Conservation (phyloP, 2,888 invertebrate genomes). For the Pyrochroa serraticornis region DNA sequence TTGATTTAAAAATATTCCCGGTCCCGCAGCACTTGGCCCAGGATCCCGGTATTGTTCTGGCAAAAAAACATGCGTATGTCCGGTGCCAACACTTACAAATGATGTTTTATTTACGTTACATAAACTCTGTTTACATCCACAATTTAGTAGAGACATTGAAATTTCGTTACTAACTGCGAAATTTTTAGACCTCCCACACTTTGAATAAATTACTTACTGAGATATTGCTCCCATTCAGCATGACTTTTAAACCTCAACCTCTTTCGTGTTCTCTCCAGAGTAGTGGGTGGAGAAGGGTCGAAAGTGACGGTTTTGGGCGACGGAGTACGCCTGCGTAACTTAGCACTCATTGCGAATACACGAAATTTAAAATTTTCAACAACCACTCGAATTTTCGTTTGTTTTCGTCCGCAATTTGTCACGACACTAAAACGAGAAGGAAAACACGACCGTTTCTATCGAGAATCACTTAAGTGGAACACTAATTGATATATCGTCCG, state of each 20-base stretch:
- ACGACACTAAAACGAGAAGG: neutral
- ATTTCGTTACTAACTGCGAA: too few relatives aligned
- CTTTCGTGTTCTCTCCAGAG: constrained; percentile 59
- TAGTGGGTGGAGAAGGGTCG: constrained; percentile 66
- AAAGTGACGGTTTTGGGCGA: constrained; percentile 71
- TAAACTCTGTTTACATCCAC: neutral
- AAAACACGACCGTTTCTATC: neutral
- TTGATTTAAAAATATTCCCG: too few relatives aligned
- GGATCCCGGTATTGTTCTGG: too few relatives aligned
- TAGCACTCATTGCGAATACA: constrained; percentile 18
- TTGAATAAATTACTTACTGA: constrained; percentile 58
- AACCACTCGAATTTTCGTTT: neutral
- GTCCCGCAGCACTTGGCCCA: too few relatives aligned
- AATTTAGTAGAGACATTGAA: neutral
- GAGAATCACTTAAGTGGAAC: neutral
- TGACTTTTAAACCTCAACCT: constrained; percentile 49
- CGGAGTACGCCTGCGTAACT: constrained; percentile 69
- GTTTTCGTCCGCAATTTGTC: neutral
- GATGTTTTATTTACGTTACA: constrained; percentile 1
- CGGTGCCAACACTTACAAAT: neutral
- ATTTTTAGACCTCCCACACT: neutral
- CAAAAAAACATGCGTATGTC: neutral
- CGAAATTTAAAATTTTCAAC: neutral
- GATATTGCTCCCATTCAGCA: constrained; percentile 61
- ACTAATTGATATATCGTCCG: neutral